Base-by-base conservation (phyloP, 2,113 vertebrate genomes). In the Tychaedon coryphoeus region DNA sequence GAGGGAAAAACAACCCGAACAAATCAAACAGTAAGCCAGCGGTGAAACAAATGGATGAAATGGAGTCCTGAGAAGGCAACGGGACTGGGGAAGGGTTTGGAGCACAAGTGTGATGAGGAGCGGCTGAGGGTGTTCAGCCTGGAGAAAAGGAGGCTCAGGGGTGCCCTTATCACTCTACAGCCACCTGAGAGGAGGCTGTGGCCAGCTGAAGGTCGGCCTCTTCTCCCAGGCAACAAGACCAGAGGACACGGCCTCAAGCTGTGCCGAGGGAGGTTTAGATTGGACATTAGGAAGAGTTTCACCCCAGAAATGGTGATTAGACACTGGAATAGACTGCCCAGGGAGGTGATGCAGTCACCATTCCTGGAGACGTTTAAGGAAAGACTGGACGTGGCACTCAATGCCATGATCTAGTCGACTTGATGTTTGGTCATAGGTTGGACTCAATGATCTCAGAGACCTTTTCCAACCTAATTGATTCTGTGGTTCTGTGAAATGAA, bases 251-350 rank as follows among this genome's bases (percentile, higher is more conserved):
- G 45, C 38, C n/a, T 24, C 11, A 6, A 40, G 4, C 17, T 69
- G 38, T 0, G 1, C n/a, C 3, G 2, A 11, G n/a, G 18, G 19
- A 67, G 47, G 29, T 18, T 34, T 40, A 31, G n/a, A 0, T 9
- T 54, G 77, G 62, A 40, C 47, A 23, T 13, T 10, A 1, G n/a
- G 33, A 40, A 40, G 29, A 40, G 3, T 54, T 67, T 66, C 5
- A 54, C 25, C 29, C 1, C 14, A 9, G 29, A 61, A 61, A 13
- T 8, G 4, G 6, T 6, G 11, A 7, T 31, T 47, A 40, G 6
- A 40, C 0, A 40, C 0, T 61, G 24, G 29, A 53, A 3, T 26
- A 3, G 5, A 5, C 29, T 48, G n/a, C 29, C 20, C 29, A 10
- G 40, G 38, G 29, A 31, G 14, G 12, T 54, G 24, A 0, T 53